These are phyloP conservation scores for Yponomeuta malinellus DNA, from an alignment of 2,888 invertebrate genomes.

Conservation along the genomic window DNA sequence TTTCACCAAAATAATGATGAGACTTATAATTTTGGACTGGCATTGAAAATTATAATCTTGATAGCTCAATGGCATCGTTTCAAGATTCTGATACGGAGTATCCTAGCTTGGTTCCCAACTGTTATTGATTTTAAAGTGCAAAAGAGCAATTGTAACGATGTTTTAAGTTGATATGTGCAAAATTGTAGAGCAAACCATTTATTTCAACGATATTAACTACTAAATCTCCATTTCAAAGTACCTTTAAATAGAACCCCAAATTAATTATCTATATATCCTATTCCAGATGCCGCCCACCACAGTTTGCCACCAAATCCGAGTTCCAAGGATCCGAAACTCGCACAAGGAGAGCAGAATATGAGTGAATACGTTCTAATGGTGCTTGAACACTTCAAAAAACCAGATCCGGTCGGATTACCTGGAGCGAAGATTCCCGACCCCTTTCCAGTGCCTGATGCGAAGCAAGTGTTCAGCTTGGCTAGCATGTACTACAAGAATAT, in stretches of 20 bases:
- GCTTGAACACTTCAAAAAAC: constrained; percentile 86
- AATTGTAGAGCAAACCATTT: too few relatives aligned
- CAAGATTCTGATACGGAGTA: too few relatives aligned
- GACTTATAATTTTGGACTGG: too few relatives aligned
- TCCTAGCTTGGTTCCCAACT: too few relatives aligned
- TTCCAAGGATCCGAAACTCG: constrained; percentile 21
- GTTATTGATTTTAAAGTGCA: too few relatives aligned
- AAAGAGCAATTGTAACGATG: too few relatives aligned
- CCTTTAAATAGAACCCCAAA: background rate
- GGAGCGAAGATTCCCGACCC: constrained; percentile 88
- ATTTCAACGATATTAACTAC: too few relatives aligned
- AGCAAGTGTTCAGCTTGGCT: constrained; percentile 81
- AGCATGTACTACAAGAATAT: constrained; percentile 83
- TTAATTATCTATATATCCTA: background rate
- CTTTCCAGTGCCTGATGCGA: constrained; percentile 84
- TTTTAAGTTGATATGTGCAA: too few relatives aligned
- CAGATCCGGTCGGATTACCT: constrained; percentile 88
- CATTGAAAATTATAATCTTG: too few relatives aligned
- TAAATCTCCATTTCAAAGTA: too few relatives aligned
- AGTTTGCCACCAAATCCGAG: background rate
- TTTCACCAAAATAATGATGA: too few relatives aligned
- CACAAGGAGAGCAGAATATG: constrained; percentile 78
- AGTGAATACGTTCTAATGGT: constrained; percentile 82
- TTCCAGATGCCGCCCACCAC: constrained; percentile 5
- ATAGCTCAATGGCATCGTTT: too few relatives aligned